A percentile compares a stretch with the other conserved stretches of the same genome.
Conservation (phyloP, 2,113 vertebrate species). For the Emydura subglobosa region DNA sequence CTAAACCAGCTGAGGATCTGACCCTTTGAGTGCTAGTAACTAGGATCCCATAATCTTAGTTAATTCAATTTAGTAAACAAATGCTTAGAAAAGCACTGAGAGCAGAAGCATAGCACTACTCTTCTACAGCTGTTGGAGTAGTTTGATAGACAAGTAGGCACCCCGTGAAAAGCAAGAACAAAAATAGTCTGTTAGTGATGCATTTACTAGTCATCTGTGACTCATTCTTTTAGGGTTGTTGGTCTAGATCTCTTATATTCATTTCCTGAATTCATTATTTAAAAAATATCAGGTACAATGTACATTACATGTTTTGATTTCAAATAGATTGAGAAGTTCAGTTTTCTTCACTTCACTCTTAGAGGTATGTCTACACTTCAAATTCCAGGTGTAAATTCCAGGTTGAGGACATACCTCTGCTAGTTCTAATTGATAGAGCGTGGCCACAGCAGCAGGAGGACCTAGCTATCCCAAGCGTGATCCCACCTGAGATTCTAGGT, state of each 20-base stretch:
- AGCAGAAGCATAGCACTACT: background rate
- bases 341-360: background rate
- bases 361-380: background rate
- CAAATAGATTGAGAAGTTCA: background rate
- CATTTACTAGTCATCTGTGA: background rate
- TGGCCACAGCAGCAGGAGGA: too few species aligned
- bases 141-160: background rate
- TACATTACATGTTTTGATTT: background rate
- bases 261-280: background rate
- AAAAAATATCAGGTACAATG: background rate
- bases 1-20: accelerated
- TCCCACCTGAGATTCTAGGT: too few species aligned
- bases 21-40: background rate
- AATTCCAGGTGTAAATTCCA: background rate
- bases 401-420: background rate
- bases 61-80: background rate
- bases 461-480: too few species aligned
- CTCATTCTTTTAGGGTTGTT: background rate
- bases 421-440: background rate
- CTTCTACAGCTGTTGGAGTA: background rate
- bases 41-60: background rate
- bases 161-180: background rate
- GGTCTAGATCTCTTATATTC: background rate
- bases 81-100: background rate
- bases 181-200: background rate